phyloP scores from a whole-genome alignment of 2,797 vertebrate genomes.

The Perodicticus potto region DNA sequence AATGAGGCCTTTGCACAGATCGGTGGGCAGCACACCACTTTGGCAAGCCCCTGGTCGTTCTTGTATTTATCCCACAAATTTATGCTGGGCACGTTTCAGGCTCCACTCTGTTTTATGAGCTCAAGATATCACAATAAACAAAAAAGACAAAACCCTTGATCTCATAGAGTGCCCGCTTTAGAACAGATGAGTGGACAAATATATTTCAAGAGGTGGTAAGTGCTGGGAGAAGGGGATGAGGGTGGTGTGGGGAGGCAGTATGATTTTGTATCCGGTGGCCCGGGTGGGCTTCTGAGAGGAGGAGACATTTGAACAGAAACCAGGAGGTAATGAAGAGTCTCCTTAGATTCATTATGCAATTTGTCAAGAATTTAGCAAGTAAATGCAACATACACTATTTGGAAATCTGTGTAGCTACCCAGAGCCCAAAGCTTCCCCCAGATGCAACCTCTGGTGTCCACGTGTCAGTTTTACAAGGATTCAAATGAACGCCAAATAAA shows the following conservation, averaged over 20 bases:
- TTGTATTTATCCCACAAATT: not conserved
- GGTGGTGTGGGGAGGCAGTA: accelerated
- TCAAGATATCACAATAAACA: not conserved
- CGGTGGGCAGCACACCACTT: accelerated
- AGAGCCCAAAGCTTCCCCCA: not conserved
- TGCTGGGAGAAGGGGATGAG: not conserved
- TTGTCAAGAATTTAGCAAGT: not conserved
- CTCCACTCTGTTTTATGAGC: not conserved
- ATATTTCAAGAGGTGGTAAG: not conserved
- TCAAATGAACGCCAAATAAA: not conserved
- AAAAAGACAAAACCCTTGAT: not conserved
- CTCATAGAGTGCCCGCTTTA: accelerated
- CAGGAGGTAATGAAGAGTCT: not conserved
- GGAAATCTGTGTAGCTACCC: not conserved
- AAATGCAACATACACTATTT: not conserved
- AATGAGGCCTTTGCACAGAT: not conserved
- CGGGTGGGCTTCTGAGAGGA: not conserved
- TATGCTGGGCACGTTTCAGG: not conserved
- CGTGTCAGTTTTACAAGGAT: not conserved
- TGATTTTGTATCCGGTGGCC: not conserved
- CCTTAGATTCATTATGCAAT: not conserved
- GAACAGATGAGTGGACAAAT: not conserved
- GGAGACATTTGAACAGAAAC: not conserved
- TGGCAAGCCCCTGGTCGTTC: not conserved
- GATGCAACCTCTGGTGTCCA: not conserved